These are phyloP conservation scores for Apostichopus californicus DNA, from an alignment of 35 echinoderm and acorn worm species.

Conservation along the genomic window DNA sequence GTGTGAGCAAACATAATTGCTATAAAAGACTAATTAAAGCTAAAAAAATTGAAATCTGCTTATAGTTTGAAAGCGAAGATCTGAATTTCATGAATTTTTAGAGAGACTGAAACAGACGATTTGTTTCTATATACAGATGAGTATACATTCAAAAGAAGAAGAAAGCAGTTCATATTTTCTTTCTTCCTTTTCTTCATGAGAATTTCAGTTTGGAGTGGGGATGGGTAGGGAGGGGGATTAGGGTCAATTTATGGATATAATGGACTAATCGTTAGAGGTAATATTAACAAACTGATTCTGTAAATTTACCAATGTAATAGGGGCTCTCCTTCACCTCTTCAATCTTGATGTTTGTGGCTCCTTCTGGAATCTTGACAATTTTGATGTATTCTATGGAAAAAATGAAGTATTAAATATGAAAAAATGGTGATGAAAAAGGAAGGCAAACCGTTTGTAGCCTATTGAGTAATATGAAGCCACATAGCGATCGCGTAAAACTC, in stretches of 20 bases:
- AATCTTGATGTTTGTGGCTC: slow-evolving; percentile 59
- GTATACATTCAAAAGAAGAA: too few relatives aligned
- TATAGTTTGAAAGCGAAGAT: background rate
- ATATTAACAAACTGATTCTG: background rate
- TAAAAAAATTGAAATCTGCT: background rate
- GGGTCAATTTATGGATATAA: background rate
- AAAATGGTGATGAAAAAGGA: background rate
- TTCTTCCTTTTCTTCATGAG: too few relatives aligned
- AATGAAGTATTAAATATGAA: background rate
- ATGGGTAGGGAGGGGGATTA: too few relatives aligned
- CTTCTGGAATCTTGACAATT: slow-evolving; percentile 58
- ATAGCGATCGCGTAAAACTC: too few relatives aligned
- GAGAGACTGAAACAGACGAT: too few relatives aligned
- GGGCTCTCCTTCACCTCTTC: slow-evolving; percentile 43
- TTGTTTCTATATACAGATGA: too few relatives aligned
- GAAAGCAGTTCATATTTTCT: background rate
- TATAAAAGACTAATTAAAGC: background rate
- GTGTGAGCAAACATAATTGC: too few relatives aligned
- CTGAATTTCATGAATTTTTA: too few relatives aligned
- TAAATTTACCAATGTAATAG: slow-evolving; percentile 68
- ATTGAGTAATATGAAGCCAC: too few relatives aligned
- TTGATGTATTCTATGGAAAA: slow-evolving; percentile 58
- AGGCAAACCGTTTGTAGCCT: too few relatives aligned
- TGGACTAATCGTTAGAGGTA: background rate
- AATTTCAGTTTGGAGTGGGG: too few relatives aligned